phyloP scores from a whole-genome alignment of 1,140 invertebrate species.

The Phortica variegata region DNA sequence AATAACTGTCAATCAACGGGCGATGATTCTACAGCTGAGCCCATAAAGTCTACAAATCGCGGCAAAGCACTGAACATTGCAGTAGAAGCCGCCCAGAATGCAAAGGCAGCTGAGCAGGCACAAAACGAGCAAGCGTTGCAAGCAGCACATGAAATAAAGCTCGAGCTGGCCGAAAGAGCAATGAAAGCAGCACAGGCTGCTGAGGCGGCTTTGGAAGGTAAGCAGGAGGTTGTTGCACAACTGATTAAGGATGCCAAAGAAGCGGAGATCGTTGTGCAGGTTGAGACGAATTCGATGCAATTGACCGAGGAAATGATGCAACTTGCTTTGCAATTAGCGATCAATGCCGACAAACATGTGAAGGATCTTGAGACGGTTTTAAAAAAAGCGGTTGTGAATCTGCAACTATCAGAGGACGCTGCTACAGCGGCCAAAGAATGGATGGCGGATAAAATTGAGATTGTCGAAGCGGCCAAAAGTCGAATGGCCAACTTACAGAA shows the following conservation, averaged over 20 bases:
- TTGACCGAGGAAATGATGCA: neutral
- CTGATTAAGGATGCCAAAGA: slow-evolving; percentile 4
- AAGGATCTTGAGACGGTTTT: slow-evolving; percentile 1
- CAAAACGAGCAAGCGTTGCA: slow-evolving; percentile 5
- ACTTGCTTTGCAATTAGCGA: neutral
- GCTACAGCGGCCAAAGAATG: neutral
- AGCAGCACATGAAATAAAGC: slow-evolving; percentile 6
- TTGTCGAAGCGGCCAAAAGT: neutral
- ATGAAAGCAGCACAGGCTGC: slow-evolving; percentile 19
- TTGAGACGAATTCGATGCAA: slow-evolving; percentile 3
- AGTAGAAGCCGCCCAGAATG: slow-evolving; percentile 7
- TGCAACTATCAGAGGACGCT: neutral
- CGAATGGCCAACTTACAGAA: slow-evolving; percentile 4
- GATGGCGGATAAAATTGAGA: neutral
- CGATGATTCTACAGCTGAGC: too few species aligned
- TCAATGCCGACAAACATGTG: neutral
- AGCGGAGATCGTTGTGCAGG: slow-evolving; percentile 6
- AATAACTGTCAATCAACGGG: too few species aligned
- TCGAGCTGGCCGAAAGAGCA: slow-evolving; percentile 14
- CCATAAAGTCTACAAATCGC: too few species aligned
- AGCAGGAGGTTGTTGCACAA: slow-evolving; percentile 17
- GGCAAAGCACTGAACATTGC: too few species aligned
- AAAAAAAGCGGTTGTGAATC: neutral
- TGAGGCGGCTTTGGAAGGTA: slow-evolving; percentile 9
- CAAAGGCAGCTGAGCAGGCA: slow-evolving; percentile 15